These are phyloP conservation scores for Tauraco erythrolophus DNA, from an alignment of 2,113 vertebrate species.

Conservation along the genomic window DNA sequence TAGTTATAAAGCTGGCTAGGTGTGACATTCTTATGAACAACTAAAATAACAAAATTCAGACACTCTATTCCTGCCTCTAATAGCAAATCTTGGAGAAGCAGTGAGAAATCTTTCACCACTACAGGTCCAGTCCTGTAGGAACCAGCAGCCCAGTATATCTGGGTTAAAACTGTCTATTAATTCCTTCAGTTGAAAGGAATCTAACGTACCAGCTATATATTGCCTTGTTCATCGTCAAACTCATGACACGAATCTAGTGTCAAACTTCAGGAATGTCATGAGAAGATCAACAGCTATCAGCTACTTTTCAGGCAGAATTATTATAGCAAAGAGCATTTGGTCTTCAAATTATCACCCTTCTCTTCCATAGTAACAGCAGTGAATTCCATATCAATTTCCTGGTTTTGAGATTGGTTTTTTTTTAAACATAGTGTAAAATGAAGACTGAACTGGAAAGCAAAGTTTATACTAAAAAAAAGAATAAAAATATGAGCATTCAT, in stretches of 20 bases:
- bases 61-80: background rate
- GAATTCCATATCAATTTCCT: background rate
- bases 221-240: background rate
- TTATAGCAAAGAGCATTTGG: background rate
- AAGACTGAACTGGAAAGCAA: background rate
- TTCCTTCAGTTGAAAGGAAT: background rate
- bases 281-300: conserved; percentile 9
- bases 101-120: background rate
- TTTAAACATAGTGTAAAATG: background rate
- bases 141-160: background rate
- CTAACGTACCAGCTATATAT: background rate
- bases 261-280: conserved; percentile 5
- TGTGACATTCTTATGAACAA: background rate
- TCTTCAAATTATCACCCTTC: conserved; percentile 21
- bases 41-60: background rate
- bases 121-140: background rate
- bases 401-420: background rate
- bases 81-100: background rate
- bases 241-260: background rate
- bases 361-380: background rate
- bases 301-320: background rate
- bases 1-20: background rate
- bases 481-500: background rate
- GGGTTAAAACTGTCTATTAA: background rate
- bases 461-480: background rate